Evolutionary conservation across 53 echinoderm and acorn worm species (phyloP), one percentile per base, ranked within the genome.

Genomic region (Temnopleurus reevesii): DNA sequence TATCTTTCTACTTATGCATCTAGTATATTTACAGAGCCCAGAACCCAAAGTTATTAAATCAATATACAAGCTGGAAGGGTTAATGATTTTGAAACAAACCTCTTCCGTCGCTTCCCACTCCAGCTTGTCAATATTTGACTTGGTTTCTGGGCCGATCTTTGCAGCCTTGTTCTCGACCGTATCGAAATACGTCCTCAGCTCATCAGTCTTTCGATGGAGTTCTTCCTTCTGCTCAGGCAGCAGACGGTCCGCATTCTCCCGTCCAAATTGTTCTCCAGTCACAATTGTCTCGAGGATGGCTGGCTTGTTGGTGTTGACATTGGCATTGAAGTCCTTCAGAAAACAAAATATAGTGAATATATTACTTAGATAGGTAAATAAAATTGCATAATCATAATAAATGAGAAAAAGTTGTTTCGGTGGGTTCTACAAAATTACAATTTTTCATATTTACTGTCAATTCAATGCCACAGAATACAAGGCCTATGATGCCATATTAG

Each of bases 181-280:
- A 82, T 99, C 96, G 76, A 95, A 96, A 90, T 94, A 95, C 25
- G 60, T 58, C 55, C 95, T 55, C 34, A 99, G 90, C 55, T 94
- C 94, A 49, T 94, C 96, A 4, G 94, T 95, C 95, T 95, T 95
- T 46, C 83, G 85, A 88, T 99, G 93, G 88, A 99, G 88, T 56
- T 94, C 94, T 17, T 96, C 96, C 28, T 86, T 76, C 65, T 99
- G 96, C 31, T 99, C 99, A n/a, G 94, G 91, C 0, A 92, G 56
- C 26, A 99, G 94, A 8, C 91, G 89, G 84, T 86, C 88, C 2
- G 81, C 43, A 89, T 99, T 99, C 81, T 99, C 99, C 18, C 91
- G 89, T n/a, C 93, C 92, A 89, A 99, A 99, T 89, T 96, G 99
- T 76, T 99, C 99, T 3, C 92, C 96, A 79, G 92, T 94, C 53